Evolutionary conservation across 2,888 invertebrate genomes (phyloP).

Genomic region (Phanerotoma sp.): DNA sequence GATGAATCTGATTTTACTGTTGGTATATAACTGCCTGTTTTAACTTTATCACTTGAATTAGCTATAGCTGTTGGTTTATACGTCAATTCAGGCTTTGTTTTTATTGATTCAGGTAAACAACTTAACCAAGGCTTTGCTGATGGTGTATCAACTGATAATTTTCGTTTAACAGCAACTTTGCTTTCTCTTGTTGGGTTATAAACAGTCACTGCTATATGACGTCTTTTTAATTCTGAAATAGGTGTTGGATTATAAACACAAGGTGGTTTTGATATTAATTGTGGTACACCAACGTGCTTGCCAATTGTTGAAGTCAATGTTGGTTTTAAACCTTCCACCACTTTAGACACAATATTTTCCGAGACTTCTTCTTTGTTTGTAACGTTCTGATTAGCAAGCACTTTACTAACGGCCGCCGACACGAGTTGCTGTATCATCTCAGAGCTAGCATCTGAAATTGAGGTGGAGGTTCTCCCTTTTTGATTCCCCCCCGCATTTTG

Average conservation of each 20-base stretch:
- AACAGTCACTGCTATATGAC: constrained; percentile 53
- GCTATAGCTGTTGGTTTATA: constrained; percentile 52
- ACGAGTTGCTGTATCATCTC: constrained; percentile 64
- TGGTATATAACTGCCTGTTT: constrained; percentile 46
- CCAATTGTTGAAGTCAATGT: constrained; percentile 41
- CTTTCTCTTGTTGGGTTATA: constrained; percentile 52
- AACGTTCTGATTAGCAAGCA: constrained; percentile 60
- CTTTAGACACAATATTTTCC: constrained; percentile 60
- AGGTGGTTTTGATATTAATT: constrained; percentile 43
- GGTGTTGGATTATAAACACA: constrained; percentile 67
- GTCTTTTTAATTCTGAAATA: constrained; percentile 62
- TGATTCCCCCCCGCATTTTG: constrained; percentile 37
- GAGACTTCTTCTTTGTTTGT: constrained; percentile 58
- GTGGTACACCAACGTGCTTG: constrained; percentile 40
- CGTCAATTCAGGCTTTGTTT: constrained; percentile 38
- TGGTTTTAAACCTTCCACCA: constrained; percentile 59
- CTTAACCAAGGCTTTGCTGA: constrained; percentile 44
- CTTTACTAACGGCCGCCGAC: constrained; percentile 66
- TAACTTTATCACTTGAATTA: constrained; percentile 32
- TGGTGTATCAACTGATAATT: constrained; percentile 50
- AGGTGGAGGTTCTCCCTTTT: constrained; percentile 34
- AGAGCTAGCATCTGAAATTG: constrained; percentile 58
- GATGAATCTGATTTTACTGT: constrained; percentile 44
- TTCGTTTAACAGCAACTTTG: constrained; percentile 49
- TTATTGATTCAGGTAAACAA: constrained; percentile 38